A percentile compares a stretch with the other conserved stretches of the same genome.
Evolutionary conservation across 30 jellyfish, hydroid and myxozoan genomes (phyloP).

Genomic region (Nemopilema nomurai): DNA sequence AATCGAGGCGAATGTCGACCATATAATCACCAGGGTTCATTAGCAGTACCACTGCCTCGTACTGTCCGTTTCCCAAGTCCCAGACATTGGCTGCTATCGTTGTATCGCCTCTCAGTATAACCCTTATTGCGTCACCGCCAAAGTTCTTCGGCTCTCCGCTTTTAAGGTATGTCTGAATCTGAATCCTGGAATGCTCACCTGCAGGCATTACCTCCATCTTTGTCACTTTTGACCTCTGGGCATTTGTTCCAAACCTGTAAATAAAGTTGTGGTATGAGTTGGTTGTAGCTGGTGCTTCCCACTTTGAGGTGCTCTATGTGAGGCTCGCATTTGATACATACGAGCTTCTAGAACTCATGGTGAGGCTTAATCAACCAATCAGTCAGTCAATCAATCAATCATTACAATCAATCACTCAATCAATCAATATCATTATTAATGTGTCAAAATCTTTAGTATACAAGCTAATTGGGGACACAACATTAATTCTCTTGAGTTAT

Average conservation of each 20-base stretch:
- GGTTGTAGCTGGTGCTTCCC: too few species aligned
- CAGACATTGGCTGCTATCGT: slow-evolving; percentile 82
- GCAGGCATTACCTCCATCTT: slow-evolving; percentile 62
- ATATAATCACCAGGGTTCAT: slow-evolving; percentile 81
- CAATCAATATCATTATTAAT: too few species aligned
- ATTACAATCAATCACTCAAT: too few species aligned
- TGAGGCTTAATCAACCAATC: too few species aligned
- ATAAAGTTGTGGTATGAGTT: neutral
- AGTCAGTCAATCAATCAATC: too few species aligned
- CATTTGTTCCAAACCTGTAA: slow-evolving; percentile 69
- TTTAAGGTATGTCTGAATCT: slow-evolving; percentile 63
- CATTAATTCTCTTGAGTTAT: too few species aligned
- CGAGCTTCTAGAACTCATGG: too few species aligned
- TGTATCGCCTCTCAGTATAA: slow-evolving; percentile 70
- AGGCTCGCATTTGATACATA: too few species aligned
- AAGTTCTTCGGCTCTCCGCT: slow-evolving; percentile 65
- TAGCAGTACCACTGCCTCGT: slow-evolving; percentile 81
- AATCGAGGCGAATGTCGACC: slow-evolving; percentile 75
- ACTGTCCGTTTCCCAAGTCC: slow-evolving; percentile 85
- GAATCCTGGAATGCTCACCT: slow-evolving; percentile 74
- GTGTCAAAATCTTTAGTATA: too few species aligned
- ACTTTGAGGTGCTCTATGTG: too few species aligned
- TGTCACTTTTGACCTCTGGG: slow-evolving; percentile 57
- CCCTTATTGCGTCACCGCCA: slow-evolving; percentile 96
- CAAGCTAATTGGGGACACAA: too few species aligned